Percentiles rank a stretch among this genome's conserved stretches.
Evolutionary conservation across 2,888 invertebrate genomes (phyloP).

Genomic region (Sepiola atlantica): DNA sequence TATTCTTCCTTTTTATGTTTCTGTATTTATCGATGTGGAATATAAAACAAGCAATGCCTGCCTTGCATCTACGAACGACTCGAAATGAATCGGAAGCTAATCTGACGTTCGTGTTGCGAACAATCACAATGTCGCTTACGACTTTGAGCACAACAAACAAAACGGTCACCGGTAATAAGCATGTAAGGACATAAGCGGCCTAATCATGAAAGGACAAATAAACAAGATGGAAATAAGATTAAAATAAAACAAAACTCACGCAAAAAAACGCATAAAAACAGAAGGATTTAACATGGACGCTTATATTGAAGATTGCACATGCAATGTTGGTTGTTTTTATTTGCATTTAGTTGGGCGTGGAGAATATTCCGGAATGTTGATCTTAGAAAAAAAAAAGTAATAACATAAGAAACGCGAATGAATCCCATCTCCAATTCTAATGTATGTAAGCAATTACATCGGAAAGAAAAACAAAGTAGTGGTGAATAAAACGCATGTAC

Average conservation of each 20-base stretch:
- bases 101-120: neutral
- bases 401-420: too few relatives aligned
- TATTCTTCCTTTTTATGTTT: too few relatives aligned
- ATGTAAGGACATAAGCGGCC: conserved; percentile 20
- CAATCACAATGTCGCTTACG: neutral
- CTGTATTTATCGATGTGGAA: too few relatives aligned
- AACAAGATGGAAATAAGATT: neutral
- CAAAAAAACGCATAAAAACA: neutral
- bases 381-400: too few relatives aligned
- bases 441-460: too few relatives aligned
- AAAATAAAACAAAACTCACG: too few relatives aligned
- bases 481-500: too few relatives aligned
- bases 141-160: neutral
- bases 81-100: neutral
- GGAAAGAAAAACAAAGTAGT: too few relatives aligned
- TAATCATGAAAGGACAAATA: neutral
- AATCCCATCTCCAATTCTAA: too few relatives aligned
- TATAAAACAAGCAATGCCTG: too few relatives aligned
- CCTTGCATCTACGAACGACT: too few relatives aligned
- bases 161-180: neutral
- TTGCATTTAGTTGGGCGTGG: neutral
- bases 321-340: neutral
- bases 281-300: neutral
- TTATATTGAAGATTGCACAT: neutral
- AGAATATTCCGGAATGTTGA: too few relatives aligned